These are phyloP conservation scores for Penaeus indicus DNA, from an alignment of 1,140 invertebrate species.

Conservation along the genomic window DNA sequence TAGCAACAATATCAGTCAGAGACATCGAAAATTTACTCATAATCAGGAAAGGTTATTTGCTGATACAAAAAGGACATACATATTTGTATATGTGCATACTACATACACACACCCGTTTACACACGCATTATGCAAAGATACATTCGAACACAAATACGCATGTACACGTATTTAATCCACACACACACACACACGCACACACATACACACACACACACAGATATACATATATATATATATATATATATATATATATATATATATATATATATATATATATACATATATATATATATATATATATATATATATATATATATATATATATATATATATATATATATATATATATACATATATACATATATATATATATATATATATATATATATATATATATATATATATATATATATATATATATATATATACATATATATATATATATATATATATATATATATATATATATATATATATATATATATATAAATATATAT, in stretches of 20 bases:
- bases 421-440: constrained; percentile 1
- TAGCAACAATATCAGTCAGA: no score
- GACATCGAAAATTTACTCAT: no score
- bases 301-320: constrained; percentile 26
- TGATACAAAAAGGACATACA: no score
- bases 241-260: not conserved
- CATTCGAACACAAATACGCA: no score
- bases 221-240: not conserved
- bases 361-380: constrained; percentile 30
- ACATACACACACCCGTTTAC: no score
- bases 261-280: not conserved
- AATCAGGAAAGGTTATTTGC: no score
- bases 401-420: constrained; percentile 32
- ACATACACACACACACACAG: not conserved
- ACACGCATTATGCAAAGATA: no score
- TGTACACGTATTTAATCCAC: no score
- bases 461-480: constrained; percentile 19
- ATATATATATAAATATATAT: constrained; percentile 27
- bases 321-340: constrained; percentile 30
- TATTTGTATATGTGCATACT: no score
- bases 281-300: not conserved
- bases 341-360: constrained; percentile 28
- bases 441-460: not conserved
- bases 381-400: constrained; percentile 31
- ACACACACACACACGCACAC: no score